Evolutionary conservation across 1,140 invertebrate species (phyloP), one percentile per base, ranked within the genome.

Genomic region (Argopecten irradians): DNA sequence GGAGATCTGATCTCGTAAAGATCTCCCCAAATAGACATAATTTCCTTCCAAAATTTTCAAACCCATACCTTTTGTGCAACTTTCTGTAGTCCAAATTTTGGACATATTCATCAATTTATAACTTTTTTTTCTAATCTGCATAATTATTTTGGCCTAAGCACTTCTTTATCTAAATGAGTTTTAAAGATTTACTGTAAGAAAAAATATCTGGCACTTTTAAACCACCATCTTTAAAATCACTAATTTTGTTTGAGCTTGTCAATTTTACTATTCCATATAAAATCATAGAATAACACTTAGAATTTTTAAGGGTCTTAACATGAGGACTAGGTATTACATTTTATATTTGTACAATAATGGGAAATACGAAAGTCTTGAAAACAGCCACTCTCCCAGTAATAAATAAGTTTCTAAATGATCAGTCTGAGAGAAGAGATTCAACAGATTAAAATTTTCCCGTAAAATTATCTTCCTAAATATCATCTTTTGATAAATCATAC

Each of bases 311-410:
- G 36, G 36, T 35, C 19, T 7, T 36, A 85, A 28, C 36, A 35
- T 34, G 7, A 16, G 84, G 84, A 85, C 36, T 39, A 35, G 84
- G 84, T 2, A 85, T 28, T 13, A 85, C 84, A 36, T 33, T 85
- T 35, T 19, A 34, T 35, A 85, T 85, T 85, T 85, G 84, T 36
- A 85, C 36, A 35, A 85, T 85, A 39, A 85, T 85, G 19, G 84
- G 84, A 39, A 85, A 35, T 36, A 39, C 84, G 16, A 85, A 9
- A 8, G 34, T 34, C n/a, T 85, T 11, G 84, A 85, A 36, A 33
- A 84, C 83, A 22, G 83, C 8, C 28, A 84, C 34, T 35, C 34
- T 84, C 19, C 32, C 83, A 32, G 34, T 32, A 33, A 84, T 28
- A 34, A 32, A 83, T 83, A 83, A 83, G 28, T 32, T 33, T 33